Evolutionary conservation across 2,113 vertebrate species (phyloP), one percentile per base, ranked within the genome.

Genomic region (Synchiropus splendidus): DNA sequence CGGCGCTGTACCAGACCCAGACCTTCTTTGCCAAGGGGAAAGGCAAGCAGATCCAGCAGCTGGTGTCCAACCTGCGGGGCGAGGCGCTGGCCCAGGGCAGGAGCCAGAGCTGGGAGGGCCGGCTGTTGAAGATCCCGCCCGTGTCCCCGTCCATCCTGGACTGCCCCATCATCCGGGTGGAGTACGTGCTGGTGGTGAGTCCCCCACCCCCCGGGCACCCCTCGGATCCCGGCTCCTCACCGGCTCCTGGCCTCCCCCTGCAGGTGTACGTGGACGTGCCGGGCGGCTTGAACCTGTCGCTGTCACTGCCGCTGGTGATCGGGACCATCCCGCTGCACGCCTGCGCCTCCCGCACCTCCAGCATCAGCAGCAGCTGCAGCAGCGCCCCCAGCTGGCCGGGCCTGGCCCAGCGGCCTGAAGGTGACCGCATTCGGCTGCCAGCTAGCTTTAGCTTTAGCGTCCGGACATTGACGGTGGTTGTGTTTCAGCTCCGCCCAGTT

Each of bases 1-100:
- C 94, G 38, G 78, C 94, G 60, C 89, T 98, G 78, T 98, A 98
- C 88, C 94, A 98, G 87, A 97, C 91, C 1, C 94, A 98, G 87
- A 94, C 91, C 76, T 98, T 97, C 60, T 96, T 89, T 42, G 95
- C 95, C 74, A 98, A 98, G 81, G 95, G 95, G 59, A 98, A 98
- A 79, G 92, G 92, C 81, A 97, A 97, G 85, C 91, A 96, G 85
- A 92, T 98, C 39, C 95, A 87, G 69, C 95, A 97, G 71, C 87
- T 97, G 50, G 88, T 98, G 72, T 91, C 95, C 68, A 94, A 84
- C 58, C 77, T 98, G 6, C 83, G 92, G 15, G 95, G 93, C 9
- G 95, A 98, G 2, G 87, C 92, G 1, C 68, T 98, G 67, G 88
- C 87, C 0, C 93, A 93, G 64, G 95, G 95, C 31, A 95, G 92